phyloP scores from a whole-genome alignment of 2,797 vertebrate species.

The Urosaurus nigricauda region DNA sequence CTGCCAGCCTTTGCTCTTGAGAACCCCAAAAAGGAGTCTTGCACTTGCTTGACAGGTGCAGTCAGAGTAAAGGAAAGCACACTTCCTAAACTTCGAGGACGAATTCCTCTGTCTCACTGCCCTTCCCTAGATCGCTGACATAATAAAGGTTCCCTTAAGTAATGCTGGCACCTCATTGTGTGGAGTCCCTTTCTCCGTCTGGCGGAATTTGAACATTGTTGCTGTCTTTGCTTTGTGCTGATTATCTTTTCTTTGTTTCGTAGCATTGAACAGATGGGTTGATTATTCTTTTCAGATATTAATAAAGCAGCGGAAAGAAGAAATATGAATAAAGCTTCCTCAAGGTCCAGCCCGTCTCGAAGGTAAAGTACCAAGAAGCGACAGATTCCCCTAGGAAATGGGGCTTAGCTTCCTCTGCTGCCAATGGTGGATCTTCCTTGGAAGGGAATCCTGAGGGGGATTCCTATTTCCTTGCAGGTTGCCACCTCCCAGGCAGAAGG shows the following conservation, averaged over 20 bases:
- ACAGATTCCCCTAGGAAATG: conserved; percentile 79
- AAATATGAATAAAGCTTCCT: conserved; percentile 93
- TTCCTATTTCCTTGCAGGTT: conserved; percentile 59
- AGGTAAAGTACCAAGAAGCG: conserved; percentile 95
- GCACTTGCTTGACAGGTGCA: not conserved
- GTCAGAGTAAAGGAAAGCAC: conserved; percentile 1
- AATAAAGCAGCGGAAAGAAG: conserved; percentile 99
- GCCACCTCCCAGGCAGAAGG: conserved; percentile 63
- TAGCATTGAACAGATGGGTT: conserved; percentile 99
- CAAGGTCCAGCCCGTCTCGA: conserved; percentile 97
- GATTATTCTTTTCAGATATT: conserved; percentile 99
- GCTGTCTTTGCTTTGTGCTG: conserved; percentile 84
- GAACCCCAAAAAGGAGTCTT: conserved; percentile 60
- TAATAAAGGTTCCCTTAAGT: conserved; percentile 78
- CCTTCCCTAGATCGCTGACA: conserved; percentile 63
- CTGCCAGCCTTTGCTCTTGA: conserved; percentile 59
- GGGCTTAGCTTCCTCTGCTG: conserved; percentile 76
- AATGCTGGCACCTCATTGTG: conserved; percentile 72
- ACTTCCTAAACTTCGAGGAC: not conserved
- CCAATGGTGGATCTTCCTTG: conserved; percentile 77
- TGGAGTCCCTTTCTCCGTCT: conserved; percentile 78
- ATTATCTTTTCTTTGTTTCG: conserved; percentile 82
- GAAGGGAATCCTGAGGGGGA: conserved; percentile 60
- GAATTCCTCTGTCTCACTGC: conserved; percentile 49
- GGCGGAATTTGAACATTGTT: conserved; percentile 78